Evolutionary conservation across 2,888 invertebrate species (phyloP), one percentile per base, ranked within the genome.

Genomic region (Nymphalis urticae): DNA sequence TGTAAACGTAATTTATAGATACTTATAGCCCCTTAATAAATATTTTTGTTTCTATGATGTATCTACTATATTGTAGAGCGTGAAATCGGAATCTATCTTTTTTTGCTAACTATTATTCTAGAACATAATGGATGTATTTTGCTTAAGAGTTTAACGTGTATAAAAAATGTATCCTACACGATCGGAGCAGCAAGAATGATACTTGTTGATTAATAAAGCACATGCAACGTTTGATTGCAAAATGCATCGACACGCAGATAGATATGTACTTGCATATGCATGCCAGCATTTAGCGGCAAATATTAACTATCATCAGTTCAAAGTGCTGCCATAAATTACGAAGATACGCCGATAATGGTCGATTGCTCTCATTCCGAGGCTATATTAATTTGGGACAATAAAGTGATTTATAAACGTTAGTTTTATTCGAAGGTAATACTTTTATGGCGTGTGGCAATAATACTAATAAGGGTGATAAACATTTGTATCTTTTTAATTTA

Each of bases 321-420:
- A 68, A 76, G 75, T 68, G 68, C 66, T 62, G 64, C 51, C 68
- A 68, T 75, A 74, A 75, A 74, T 76, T 72, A 75, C 70, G 54
- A 19, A 62, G 65, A 68, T 69, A 32, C 58, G 48, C 64, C 50
- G 70, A 73, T 74, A 73, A 67, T 67, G 64, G 48, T 61, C 69
- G 66, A 65, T 72, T 69, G 74, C 65, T 70, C 74, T 59, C 67
- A 62, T 70, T 72, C 54, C 56, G 68, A 70, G 73, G 72, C 66
- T 72, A 64, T 68, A 69, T 70, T 74, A 68, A 70, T 70, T 74
- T 71, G 70, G 74, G 58, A 71, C 71, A 68, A 71, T 69, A 64
- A 68, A 53, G 16, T 27, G 54, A 17, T 56, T 56, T 32, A 64
- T 63, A 69, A 68, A 51, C 48, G 19, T n/a, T n/a, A n/a, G 19